phyloP scores from a whole-genome alignment of 2,888 invertebrate species.

The Cephalotes varians region DNA sequence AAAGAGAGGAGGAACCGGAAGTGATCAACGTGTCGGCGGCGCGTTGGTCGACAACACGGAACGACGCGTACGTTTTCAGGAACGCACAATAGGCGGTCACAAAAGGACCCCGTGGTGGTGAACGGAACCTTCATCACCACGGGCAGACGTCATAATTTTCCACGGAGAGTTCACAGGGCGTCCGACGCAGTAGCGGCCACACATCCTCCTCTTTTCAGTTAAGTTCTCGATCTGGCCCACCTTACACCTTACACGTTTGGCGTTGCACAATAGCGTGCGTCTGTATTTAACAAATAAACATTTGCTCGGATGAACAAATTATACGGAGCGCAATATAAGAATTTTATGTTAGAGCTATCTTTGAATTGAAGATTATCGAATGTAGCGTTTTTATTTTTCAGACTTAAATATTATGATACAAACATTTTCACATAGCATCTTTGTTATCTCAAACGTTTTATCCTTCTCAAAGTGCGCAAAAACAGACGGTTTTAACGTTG shows the following conservation, averaged over 20 bases:
- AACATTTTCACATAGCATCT: conserved; percentile 10
- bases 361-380: background rate
- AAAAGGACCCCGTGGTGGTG: conserved; percentile 64
- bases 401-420: conserved; percentile 12
- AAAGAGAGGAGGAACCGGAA: conserved; percentile 64
- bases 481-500: conserved; percentile 32
- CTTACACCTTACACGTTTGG: background rate
- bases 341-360: background rate
- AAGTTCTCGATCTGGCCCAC: conserved; percentile 24
- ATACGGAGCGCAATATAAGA: background rate
- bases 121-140: conserved; percentile 59
- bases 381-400: conserved; percentile 8
- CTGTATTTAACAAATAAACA: conserved; percentile 23
- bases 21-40: conserved; percentile 71
- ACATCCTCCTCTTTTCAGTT: conserved; percentile 52
- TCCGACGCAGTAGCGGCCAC: conserved; percentile 50
- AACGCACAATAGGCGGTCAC: conserved; percentile 73
- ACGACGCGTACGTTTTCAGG: conserved; percentile 64
- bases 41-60: conserved; percentile 40
- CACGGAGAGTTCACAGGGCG: conserved; percentile 53
- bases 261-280: background rate
- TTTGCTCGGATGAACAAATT: conserved; percentile 23
- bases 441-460: conserved; percentile 29
- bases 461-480: conserved; percentile 20
- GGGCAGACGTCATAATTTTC: conserved; percentile 73